Conservation (phyloP, 2,888 invertebrate genomes). For the Drosophila algonquin region DNA sequence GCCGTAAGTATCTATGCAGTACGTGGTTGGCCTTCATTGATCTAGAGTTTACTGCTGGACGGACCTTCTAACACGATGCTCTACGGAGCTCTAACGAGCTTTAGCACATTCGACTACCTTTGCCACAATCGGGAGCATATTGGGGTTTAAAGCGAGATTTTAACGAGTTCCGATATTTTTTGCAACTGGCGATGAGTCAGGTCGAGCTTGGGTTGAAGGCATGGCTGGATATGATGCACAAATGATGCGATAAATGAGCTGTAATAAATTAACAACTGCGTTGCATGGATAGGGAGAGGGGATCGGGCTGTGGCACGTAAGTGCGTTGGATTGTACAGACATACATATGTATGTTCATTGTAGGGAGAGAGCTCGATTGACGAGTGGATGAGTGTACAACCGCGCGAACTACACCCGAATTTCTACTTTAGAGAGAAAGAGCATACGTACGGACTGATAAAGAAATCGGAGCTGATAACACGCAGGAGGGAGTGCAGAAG, state of each 20-base stretch:
- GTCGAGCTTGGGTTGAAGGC: not conserved
- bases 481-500: slow-evolving; percentile 19
- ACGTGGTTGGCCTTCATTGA: slow-evolving; percentile 33
- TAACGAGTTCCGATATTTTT: not conserved
- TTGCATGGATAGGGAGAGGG: slow-evolving; percentile 1
- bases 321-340: not conserved
- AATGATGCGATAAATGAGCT: slow-evolving; percentile 66
- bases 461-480: slow-evolving; percentile 42
- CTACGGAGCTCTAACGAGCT: not conserved
- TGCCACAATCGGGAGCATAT: not conserved
- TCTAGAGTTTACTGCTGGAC: not conserved
- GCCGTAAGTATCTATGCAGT: slow-evolving; percentile 18
- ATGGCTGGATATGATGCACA: slow-evolving; percentile 48
- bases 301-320: slow-evolving; percentile 2
- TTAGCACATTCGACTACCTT: not conserved
- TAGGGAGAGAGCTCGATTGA: slow-evolving; percentile 6
- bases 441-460: slow-evolving; percentile 29
- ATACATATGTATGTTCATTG: not conserved
- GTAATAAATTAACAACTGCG: slow-evolving; percentile 59
- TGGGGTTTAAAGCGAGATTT: not conserved
- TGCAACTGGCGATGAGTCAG: slow-evolving; percentile 57
- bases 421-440: slow-evolving; percentile 18
- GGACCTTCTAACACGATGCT: slow-evolving; percentile 38
- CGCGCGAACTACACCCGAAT: slow-evolving; percentile 59
- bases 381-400: slow-evolving; percentile 49